A percentile compares a stretch with the other conserved stretches of the same genome.
These are phyloP conservation scores for Cyprinella venusta DNA, from an alignment of 2,797 vertebrate species.

Conservation along the genomic window DNA sequence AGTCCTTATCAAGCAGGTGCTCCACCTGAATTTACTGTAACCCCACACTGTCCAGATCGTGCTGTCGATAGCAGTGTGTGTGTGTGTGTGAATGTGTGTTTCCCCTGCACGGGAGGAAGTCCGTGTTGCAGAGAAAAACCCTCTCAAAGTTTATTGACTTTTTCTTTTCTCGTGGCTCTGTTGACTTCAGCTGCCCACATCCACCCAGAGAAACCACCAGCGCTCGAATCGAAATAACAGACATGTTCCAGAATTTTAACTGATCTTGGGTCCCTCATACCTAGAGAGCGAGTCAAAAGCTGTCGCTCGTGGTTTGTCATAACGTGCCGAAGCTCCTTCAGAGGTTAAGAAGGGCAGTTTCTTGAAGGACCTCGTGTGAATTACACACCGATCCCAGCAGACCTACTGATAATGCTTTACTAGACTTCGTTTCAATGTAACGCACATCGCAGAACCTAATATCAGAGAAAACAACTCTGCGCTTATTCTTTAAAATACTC, in stretches of 20 bases:
- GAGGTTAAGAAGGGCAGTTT: constrained; percentile 26
- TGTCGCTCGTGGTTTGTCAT: not conserved
- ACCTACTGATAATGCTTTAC: not conserved
- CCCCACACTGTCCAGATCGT: constrained; percentile 46
- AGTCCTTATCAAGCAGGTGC: constrained; percentile 6
- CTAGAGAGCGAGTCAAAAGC: constrained; percentile 49
- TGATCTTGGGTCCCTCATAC: constrained; percentile 29
- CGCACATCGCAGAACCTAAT: not conserved
- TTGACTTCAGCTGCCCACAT: constrained; percentile 63
- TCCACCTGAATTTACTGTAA: constrained; percentile 52
- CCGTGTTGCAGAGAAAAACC: constrained; percentile 28
- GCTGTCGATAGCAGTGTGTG: constrained; percentile 23
- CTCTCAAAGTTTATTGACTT: constrained; percentile 39
- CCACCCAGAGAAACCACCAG: constrained; percentile 63
- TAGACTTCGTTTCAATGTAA: not conserved
- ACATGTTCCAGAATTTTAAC: constrained; percentile 34
- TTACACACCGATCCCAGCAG: not conserved
- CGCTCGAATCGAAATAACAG: constrained; percentile 64
- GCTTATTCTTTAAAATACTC: not conserved
- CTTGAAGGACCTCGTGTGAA: not conserved
- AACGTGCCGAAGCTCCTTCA: not conserved
- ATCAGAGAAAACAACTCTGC: not conserved
- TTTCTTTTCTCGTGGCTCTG: constrained; percentile 45
- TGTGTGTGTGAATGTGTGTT: constrained; percentile 17
- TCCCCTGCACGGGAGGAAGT: constrained; percentile 45